phyloP scores from a whole-genome alignment of 2,888 invertebrate species.

The Eilema caniola region DNA sequence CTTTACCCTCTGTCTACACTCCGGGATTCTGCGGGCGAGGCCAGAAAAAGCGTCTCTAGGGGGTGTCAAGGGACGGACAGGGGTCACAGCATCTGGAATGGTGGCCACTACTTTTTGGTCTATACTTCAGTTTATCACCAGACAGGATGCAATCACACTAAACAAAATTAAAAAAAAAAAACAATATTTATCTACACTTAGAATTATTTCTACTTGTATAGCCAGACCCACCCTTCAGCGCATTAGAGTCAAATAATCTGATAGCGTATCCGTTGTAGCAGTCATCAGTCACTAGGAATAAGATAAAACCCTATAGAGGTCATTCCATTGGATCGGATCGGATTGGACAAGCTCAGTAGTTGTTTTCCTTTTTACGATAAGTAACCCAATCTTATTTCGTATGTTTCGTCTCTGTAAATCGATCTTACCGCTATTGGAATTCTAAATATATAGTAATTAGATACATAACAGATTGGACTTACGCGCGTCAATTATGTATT shows the following conservation, averaged over 20 bases:
- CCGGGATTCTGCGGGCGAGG: too few species aligned
- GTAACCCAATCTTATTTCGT: slow-evolving; percentile 1
- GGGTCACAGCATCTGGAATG: too few species aligned
- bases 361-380: slow-evolving; percentile 11
- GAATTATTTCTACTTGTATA: background rate
- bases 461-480: background rate
- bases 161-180: too few species aligned
- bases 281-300: slow-evolving; percentile 7
- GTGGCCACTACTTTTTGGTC: too few species aligned
- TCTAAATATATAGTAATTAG: background rate
- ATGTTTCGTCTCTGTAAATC: background rate
- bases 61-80: too few species aligned
- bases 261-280: background rate
- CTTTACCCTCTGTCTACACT: too few species aligned
- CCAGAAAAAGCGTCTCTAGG: too few species aligned
- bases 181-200: background rate
- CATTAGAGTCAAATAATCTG: background rate
- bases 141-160: too few species aligned
- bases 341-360: slow-evolving; percentile 1
- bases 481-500: background rate
- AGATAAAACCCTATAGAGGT: slow-evolving; percentile 4
- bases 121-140: too few species aligned
- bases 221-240: background rate
- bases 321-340: slow-evolving; percentile 1
- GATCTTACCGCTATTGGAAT: background rate